phyloP scores from a whole-genome alignment of 2,888 invertebrate species.

The Cantharis nigra region DNA sequence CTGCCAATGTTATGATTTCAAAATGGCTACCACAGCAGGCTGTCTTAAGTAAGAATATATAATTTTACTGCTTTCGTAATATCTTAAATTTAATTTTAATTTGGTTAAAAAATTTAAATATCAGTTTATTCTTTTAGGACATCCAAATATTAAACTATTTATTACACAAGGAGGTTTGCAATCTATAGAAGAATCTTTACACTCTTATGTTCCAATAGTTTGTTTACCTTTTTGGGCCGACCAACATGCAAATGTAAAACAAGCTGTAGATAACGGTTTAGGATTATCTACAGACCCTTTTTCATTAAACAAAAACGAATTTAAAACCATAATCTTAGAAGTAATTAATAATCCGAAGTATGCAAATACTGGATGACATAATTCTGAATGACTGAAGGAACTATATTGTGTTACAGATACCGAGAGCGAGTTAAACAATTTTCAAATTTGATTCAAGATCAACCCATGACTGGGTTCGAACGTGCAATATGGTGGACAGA shows the following conservation, averaged over 20 bases:
- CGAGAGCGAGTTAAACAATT: background rate
- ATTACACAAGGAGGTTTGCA: slow-evolving; percentile 58
- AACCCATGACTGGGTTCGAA: background rate
- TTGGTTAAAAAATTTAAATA: no score
- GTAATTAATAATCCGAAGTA: background rate
- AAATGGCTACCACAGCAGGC: slow-evolving; percentile 55
- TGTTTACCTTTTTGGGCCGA: slow-evolving; percentile 55
- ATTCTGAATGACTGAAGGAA: no score
- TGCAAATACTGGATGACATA: no score
- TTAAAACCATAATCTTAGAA: background rate
- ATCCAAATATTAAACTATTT: slow-evolving; percentile 56
- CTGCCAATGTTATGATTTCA: slow-evolving; percentile 50
- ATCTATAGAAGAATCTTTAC: slow-evolving; percentile 56
- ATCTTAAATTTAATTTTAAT: no score
- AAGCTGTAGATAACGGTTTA: background rate
- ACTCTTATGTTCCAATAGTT: slow-evolving; percentile 52
- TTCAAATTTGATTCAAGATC: background rate
- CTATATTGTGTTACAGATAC: background rate
- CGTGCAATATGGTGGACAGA: background rate
- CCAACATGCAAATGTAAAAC: slow-evolving; percentile 50
- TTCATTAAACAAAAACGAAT: background rate
- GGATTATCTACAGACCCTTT: background rate
- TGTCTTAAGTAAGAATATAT: slow-evolving; percentile 40
- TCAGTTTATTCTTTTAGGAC: no score
- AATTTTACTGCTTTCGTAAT: no score